Evolutionary conservation across 2,888 invertebrate genomes (phyloP).

Genomic region (Trypoxylon attenuatum): DNA sequence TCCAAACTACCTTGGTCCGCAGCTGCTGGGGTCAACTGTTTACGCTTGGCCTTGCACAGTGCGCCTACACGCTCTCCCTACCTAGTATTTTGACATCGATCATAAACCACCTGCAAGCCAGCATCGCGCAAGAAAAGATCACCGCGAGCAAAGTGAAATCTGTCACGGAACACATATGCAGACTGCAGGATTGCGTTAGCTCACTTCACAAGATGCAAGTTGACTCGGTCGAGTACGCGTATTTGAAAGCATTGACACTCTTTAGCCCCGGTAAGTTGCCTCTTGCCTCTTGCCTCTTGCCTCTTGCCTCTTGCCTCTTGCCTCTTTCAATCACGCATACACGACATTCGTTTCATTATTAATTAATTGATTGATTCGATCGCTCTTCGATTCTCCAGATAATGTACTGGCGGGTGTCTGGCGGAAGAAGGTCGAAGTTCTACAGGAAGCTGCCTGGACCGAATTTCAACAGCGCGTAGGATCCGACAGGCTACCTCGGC

Average conservation of each 20-base stretch:
- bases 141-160: conserved; percentile 85
- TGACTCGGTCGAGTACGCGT: conserved; percentile 90
- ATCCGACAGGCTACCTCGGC: conserved; percentile 78
- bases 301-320: too few relatives aligned
- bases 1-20: conserved; percentile 89
- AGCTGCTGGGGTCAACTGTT: conserved; percentile 96
- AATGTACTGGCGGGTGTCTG: conserved; percentile 70
- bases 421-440: conserved; percentile 76
- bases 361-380: too few relatives aligned
- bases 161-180: conserved; percentile 86
- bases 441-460: conserved; percentile 75
- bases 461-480: conserved; percentile 76
- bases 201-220: conserved; percentile 85
- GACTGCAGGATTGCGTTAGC: conserved; percentile 88
- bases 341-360: too few relatives aligned
- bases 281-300: too few relatives aligned
- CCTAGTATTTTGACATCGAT: conserved; percentile 88
- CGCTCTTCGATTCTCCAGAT: too few relatives aligned
- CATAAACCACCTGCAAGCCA: conserved; percentile 86
- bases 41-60: conserved; percentile 92
- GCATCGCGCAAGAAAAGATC: conserved; percentile 84
- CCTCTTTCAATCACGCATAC: too few relatives aligned
- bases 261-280: conserved; percentile 83
- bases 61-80: conserved; percentile 85
- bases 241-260: conserved; percentile 88